These are phyloP conservation scores for Helicoverpa assulta DNA, from an alignment of 2,888 invertebrate species.

Conservation along the genomic window DNA sequence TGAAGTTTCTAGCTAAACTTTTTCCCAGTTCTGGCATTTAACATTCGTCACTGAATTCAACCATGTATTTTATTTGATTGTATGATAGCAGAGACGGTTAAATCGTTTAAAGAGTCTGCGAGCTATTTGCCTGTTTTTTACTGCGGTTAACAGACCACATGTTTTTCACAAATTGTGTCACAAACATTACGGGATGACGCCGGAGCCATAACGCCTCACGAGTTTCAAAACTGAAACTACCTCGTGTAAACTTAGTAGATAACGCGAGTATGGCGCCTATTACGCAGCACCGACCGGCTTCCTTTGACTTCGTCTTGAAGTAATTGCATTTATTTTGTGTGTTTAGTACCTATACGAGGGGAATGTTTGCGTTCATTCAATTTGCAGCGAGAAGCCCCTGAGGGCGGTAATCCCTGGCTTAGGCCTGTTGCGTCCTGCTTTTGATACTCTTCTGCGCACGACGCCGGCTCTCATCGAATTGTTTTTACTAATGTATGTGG, in stretches of 20 bases:
- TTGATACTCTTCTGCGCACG: constrained; percentile 69
- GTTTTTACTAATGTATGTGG: constrained; percentile 61
- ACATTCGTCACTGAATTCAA: too few species aligned
- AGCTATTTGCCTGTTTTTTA: constrained; percentile 27
- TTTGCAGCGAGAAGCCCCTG: constrained; percentile 86
- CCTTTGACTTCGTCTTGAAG: constrained; percentile 61
- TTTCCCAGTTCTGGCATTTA: too few species aligned
- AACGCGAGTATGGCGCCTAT: constrained; percentile 30
- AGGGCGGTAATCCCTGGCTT: constrained; percentile 85
- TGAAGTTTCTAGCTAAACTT: constrained; percentile 20
- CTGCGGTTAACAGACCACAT: constrained; percentile 17
- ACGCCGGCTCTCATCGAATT: constrained; percentile 53
- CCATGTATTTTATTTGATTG: constrained; percentile 20
- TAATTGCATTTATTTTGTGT: constrained; percentile 75
- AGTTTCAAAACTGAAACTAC: constrained; percentile 29
- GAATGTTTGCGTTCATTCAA: constrained; percentile 85
- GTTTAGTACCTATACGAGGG: constrained; percentile 65
- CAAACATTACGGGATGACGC: constrained; percentile 17
- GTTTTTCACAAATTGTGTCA: constrained; percentile 28
- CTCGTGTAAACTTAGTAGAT: constrained; percentile 34
- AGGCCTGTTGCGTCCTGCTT: constrained; percentile 85
- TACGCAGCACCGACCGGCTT: constrained; percentile 51
- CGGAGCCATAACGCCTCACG: constrained; percentile 13
- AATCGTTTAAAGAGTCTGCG: constrained; percentile 36
- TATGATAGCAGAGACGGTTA: constrained; percentile 9